A percentile compares a stretch with the other conserved stretches of the same genome.
phyloP scores from a whole-genome alignment of 2,888 invertebrate species.

The Ceratothoa steindachneri region DNA sequence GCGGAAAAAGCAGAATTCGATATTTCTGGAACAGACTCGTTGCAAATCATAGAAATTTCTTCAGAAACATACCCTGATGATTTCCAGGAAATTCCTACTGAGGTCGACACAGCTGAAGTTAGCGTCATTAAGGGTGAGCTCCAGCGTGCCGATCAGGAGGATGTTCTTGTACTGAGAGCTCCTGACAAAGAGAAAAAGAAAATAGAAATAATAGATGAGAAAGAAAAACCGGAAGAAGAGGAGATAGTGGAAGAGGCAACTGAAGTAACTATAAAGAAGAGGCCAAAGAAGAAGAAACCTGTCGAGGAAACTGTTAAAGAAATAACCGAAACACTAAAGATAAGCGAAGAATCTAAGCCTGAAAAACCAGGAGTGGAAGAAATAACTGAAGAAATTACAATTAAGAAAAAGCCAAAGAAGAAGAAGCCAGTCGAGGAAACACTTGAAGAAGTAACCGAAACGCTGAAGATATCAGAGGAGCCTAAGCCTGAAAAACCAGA shows the following conservation, averaged over 20 bases:
- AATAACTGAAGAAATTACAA: conserved; percentile 53
- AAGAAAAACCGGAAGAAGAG: conserved; percentile 35
- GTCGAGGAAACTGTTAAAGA: conserved; percentile 41
- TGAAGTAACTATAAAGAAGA: conserved; percentile 48
- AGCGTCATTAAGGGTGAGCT: conserved; percentile 17
- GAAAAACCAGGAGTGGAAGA: conserved; percentile 49
- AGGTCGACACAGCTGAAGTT: conserved; percentile 15
- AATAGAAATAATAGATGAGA: conserved; percentile 9
- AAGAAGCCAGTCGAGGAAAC: conserved; percentile 50
- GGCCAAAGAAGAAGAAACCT: conserved; percentile 48
- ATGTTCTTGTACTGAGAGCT: conserved; percentile 43
- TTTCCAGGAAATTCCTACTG: neutral
- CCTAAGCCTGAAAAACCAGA: conserved; percentile 48
- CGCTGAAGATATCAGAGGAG: conserved; percentile 48
- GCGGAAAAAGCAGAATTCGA: neutral
- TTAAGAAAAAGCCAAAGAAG: conserved; percentile 30
- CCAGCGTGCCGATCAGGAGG: conserved; percentile 44
- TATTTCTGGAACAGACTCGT: neutral
- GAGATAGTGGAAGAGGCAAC: conserved; percentile 47
- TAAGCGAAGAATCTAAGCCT: conserved; percentile 49
- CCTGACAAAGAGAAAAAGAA: conserved; percentile 35
- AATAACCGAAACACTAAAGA: conserved; percentile 14
- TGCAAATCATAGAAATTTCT: neutral
- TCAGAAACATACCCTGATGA: neutral
- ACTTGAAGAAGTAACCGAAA: conserved; percentile 53